Evolutionary conservation across 2,888 invertebrate genomes (phyloP), one percentile per base, ranked within the genome.

Genomic region (Chloromyia formosa): DNA sequence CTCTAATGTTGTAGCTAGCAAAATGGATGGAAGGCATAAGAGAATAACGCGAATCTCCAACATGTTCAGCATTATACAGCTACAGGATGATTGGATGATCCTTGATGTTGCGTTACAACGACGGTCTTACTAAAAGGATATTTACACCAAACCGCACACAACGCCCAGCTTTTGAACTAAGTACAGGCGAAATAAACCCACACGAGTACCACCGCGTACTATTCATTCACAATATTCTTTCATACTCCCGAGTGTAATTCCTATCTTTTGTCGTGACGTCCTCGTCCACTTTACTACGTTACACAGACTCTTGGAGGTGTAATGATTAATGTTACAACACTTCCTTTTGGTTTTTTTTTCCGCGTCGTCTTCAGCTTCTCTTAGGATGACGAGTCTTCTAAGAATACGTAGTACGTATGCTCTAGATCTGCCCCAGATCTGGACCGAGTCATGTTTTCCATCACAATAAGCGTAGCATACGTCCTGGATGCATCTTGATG

Each of bases 1-100:
- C 81, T 86, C 85, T 79, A 84, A 79, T 74, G 85, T 86, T 76
- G 86, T 85, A 80, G 85, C 85, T 81, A 86, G 80, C 77, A 86
- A 80, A 79, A 86, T 82, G 77, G 85, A 84, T 81, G 85, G 85
- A 81, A 86, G 83, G 82, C 85, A 86, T 79, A 86, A 82, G 78
- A 86, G 79, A 77, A 86, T 82, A 77, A 86, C 82, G 78, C 85
- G 83, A 79, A 85, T 81, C 82, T 85, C 85, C 80, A 85, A 84
- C 82, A 84, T 83, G 80, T 85, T 83, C 82, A 83, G 80, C 77
- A 77, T 77, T 42, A 56, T 76, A 53, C 20, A 42, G 27, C 27
- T 35, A 2, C 7, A 58, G n/a, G 40, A 74, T 75, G 53, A 64
- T 35, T 35, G 20, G 22, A 66, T 45, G 45, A 45, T 66, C 49